These are phyloP conservation scores for Steinernema scapterisci DNA, from an alignment of 2,888 invertebrate genomes.

Conservation along the genomic window DNA sequence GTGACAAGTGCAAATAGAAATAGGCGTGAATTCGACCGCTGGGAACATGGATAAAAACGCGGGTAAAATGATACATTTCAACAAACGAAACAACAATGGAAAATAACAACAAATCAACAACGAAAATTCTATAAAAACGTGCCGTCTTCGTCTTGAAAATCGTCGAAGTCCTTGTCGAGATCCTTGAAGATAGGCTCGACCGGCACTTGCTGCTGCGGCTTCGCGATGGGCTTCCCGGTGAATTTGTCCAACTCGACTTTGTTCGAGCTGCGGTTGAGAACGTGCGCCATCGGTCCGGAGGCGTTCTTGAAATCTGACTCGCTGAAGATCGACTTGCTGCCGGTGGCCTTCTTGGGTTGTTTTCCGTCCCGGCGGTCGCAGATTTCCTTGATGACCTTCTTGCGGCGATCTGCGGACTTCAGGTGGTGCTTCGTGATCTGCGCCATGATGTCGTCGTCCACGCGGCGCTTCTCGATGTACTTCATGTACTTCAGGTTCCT, in stretches of 20 bases:
- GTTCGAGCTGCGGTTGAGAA: neutral
- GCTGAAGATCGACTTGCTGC: neutral
- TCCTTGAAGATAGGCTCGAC: neutral
- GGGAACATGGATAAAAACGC: neutral
- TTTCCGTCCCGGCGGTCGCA: neutral
- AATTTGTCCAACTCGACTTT: constrained; percentile 11
- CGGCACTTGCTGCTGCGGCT: neutral
- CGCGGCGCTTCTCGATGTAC: constrained; percentile 7
- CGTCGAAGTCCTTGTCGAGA: neutral
- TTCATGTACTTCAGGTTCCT: constrained; percentile 26
- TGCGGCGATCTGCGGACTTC: constrained; percentile 18
- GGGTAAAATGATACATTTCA: neutral
- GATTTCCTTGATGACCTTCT: constrained; percentile 13
- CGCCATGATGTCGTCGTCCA: constrained; percentile 4
- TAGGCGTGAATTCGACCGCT: neutral
- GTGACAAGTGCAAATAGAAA: neutral
- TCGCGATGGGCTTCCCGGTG: constrained; percentile 7
- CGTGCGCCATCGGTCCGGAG: neutral
- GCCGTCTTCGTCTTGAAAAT: neutral
- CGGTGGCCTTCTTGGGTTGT: neutral
- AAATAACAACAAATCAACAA: neutral
- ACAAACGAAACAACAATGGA: neutral
- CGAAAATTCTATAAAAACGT: neutral
- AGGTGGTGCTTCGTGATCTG: constrained; percentile 2
- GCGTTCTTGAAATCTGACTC: neutral